Percentiles rank a stretch among this genome's conserved stretches.
Conservation (phyloP, 2,797 vertebrate species). For the Pipistrellus nathusii region DNA sequence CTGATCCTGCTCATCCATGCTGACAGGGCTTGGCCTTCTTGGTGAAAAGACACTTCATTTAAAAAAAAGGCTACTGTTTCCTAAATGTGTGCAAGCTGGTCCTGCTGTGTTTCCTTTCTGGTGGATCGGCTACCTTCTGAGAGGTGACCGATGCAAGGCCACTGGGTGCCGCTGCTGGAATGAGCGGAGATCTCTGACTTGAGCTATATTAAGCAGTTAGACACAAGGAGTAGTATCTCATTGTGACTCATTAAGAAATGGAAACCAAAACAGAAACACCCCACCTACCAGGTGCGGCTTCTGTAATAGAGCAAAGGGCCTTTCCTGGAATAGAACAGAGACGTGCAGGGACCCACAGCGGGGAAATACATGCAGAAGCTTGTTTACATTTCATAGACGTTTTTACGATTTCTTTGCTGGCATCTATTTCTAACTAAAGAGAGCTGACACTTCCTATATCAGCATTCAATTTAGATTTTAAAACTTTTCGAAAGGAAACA, state of each 20-base stretch:
- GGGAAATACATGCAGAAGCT: neutral
- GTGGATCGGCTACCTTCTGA: neutral
- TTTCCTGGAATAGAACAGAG: neutral
- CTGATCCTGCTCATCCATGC: neutral
- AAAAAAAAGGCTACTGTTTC: neutral
- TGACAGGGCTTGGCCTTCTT: neutral
- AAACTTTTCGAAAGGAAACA: neutral
- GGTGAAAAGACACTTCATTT: neutral
- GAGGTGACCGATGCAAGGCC: neutral
- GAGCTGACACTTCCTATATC: neutral
- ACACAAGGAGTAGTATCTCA: neutral
- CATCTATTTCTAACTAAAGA: neutral
- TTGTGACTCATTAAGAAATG: neutral
- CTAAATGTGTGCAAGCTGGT: neutral
- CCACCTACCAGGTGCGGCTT: neutral
- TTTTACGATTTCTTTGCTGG: neutral
- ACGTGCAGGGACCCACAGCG: neutral
- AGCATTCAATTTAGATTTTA: neutral
- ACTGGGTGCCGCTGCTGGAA: neutral
- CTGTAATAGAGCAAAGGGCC: neutral
- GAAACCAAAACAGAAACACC: constrained; percentile 34
- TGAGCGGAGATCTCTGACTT: neutral
- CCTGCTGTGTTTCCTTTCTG: neutral
- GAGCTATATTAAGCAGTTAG: neutral
- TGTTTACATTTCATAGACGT: neutral